These are phyloP conservation scores for Buceros bicornis DNA, from an alignment of 2,797 vertebrate species.

Conservation along the genomic window DNA sequence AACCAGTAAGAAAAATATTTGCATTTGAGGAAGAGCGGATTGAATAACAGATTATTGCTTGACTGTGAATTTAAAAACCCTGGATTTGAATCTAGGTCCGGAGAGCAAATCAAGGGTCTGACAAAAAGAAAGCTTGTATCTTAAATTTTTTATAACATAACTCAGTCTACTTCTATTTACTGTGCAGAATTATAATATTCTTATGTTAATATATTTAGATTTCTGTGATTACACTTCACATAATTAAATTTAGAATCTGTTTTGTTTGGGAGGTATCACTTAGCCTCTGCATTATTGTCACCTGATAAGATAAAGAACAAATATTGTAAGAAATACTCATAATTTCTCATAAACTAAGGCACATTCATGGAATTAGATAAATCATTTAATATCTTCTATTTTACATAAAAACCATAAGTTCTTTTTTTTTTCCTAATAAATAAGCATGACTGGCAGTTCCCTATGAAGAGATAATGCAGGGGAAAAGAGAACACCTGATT, in stretches of 20 bases:
- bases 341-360: neutral
- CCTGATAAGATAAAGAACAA: neutral
- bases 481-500: neutral
- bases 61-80: slow-evolving; percentile 26
- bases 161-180: neutral
- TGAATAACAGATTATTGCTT: slow-evolving; percentile 47
- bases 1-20: slow-evolving; percentile 37
- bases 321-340: neutral
- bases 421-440: neutral
- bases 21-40: neutral
- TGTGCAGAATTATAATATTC: neutral
- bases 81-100: neutral
- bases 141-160: neutral
- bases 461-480: neutral
- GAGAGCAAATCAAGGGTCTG: slow-evolving; percentile 16
- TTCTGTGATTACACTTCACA: neutral
- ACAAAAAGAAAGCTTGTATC: neutral
- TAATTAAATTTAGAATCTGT: neutral
- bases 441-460: neutral
- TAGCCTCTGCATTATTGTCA: neutral
- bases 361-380: neutral
- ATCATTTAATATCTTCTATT: neutral
- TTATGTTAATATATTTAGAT: neutral
- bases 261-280: neutral
- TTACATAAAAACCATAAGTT: neutral